phyloP scores from a whole-genome alignment of 2,888 invertebrate genomes.

The Bimastos eiseni region DNA sequence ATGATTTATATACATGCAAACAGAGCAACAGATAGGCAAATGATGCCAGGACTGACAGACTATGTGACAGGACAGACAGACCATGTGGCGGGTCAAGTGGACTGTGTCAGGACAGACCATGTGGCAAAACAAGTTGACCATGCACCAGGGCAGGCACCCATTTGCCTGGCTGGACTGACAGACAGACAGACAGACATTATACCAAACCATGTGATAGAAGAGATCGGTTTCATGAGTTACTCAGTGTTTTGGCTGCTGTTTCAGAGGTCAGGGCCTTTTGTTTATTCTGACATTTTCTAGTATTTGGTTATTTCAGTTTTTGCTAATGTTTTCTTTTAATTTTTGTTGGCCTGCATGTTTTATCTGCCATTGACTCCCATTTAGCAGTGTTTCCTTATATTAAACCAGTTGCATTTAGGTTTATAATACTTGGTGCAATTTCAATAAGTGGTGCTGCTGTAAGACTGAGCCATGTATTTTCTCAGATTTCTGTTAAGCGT shows the following conservation, averaged over 20 bases:
- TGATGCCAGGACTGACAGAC: neutral
- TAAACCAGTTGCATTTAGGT: neutral
- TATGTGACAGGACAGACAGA: neutral
- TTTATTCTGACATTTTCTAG: neutral
- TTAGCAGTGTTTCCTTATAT: neutral
- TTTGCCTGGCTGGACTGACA: neutral
- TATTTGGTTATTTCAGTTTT: conserved; percentile 1
- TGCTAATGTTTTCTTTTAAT: conserved; percentile 17
- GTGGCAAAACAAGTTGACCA: too few relatives aligned
- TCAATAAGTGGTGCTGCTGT: too few relatives aligned
- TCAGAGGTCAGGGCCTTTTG: neutral
- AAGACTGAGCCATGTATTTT: too few relatives aligned
- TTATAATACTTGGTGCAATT: neutral
- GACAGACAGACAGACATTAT: too few relatives aligned
- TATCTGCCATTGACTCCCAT: neutral
- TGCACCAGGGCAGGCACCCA: too few relatives aligned
- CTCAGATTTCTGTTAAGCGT: too few relatives aligned
- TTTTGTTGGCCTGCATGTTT: neutral
- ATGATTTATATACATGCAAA: neutral
- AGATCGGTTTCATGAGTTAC: conserved; percentile 13
- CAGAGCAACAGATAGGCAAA: neutral
- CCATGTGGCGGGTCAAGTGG: neutral
- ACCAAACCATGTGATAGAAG: too few relatives aligned
- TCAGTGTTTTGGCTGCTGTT: neutral
- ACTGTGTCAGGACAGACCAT: too few relatives aligned